These are phyloP conservation scores for Hiodon alosoides DNA, from an alignment of 2,113 vertebrate genomes.

Conservation along the genomic window DNA sequence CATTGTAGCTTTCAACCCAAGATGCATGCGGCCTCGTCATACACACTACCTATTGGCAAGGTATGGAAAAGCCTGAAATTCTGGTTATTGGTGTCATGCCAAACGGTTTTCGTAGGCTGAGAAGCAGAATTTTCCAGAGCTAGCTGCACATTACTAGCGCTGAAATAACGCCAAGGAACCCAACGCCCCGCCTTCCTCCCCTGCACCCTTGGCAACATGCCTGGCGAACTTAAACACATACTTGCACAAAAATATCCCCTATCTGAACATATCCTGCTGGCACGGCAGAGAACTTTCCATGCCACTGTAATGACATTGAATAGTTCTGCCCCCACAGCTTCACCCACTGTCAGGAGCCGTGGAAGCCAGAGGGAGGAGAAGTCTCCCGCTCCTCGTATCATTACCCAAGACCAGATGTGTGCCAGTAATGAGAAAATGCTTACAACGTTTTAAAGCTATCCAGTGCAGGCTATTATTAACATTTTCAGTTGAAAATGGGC, in stretches of 20 bases:
- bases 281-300: conserved; percentile 67
- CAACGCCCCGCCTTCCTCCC: conserved; percentile 39
- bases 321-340: conserved; percentile 52
- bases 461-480: conserved; percentile 71
- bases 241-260: conserved; percentile 41
- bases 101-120: conserved; percentile 61
- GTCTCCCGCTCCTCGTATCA: conserved; percentile 69
- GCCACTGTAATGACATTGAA: conserved; percentile 59
- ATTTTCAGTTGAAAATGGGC: neutral
- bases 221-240: conserved; percentile 58
- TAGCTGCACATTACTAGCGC: conserved; percentile 69
- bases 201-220: conserved; percentile 56
- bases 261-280: conserved; percentile 62
- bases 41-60: too few relatives aligned
- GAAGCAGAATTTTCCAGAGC: conserved; percentile 74
- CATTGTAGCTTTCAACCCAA: neutral
- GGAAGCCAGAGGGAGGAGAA: neutral
- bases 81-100: conserved; percentile 57
- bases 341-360: conserved; percentile 44
- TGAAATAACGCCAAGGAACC: conserved; percentile 53
- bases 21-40: neutral
- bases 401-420: conserved; percentile 73
- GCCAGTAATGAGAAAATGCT: conserved; percentile 61
- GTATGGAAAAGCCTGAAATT: neutral
- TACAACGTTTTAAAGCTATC: conserved; percentile 67